Evolutionary conservation across 2,888 invertebrate species (phyloP), one percentile per base, ranked within the genome.

Genomic region (Agrenia bidenticulata): DNA sequence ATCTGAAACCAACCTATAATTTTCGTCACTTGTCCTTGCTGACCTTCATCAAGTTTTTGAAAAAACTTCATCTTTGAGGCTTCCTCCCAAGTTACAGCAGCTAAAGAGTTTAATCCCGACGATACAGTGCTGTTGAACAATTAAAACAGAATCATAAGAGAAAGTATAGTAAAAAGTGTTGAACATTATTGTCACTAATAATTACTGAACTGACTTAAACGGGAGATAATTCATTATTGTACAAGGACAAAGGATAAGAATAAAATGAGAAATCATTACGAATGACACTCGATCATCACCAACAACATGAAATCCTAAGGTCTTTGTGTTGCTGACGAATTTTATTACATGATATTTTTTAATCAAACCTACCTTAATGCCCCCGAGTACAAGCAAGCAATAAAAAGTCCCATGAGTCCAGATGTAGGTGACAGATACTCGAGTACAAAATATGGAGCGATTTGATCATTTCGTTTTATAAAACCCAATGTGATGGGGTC

Each of bases 361-460:
- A n/a, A n/a, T n/a, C 4, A 32, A 32, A 15, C 45, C n/a, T 32
- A 76, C 76, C 76, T 76, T 45, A 83, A 77, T 17, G 82, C 81
- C 7, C 82, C 83, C 67, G 81, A 81, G 75, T 82, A 82, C 1
- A 83, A 77, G 58, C 81, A 81, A 4, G 82, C 81, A 0, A 82
- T 81, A 73, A 83, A 83, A 21, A 83, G 76, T 1, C 83, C 83
- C 17, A 82, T 80, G 2, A 83, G 72, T 13, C 82, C 82, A 13
- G 78, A 78, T 23, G 78, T 74, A 39, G 78, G 73, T 4, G 79
- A 77, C 51, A 82, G 72, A 26, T 78, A 77, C 65, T 82, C 81
- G 78, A 82, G 80, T 13, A 82, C 82, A 76, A 81, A 82, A 64
- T 80, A 77, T 0, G 82, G 82, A 50, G 76, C 73, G 42, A 77